Percentiles rank a stretch among this genome's conserved stretches.
phyloP scores from a whole-genome alignment of 2,888 invertebrate species.

The Amphipoea oculea region DNA sequence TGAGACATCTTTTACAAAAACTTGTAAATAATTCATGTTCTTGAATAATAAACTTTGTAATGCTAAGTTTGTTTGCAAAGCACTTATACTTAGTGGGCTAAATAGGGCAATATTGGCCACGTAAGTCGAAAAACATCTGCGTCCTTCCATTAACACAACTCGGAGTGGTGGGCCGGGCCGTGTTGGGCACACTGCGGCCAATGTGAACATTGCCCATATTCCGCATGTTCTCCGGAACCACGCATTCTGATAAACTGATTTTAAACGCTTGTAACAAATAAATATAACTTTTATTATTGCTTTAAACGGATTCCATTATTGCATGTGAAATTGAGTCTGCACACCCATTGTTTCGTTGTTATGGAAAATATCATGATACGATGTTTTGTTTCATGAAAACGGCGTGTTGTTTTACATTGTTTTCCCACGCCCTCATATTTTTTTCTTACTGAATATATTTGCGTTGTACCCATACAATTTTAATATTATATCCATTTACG shows the following conservation, averaged over 20 bases:
- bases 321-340: conserved; percentile 12
- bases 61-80: conserved; percentile 57
- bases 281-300: conserved; percentile 18
- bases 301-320: conserved; percentile 1
- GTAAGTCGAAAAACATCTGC: conserved; percentile 73
- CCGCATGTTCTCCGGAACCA: conserved; percentile 12
- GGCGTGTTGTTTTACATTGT: conserved; percentile 10
- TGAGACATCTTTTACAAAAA: conserved; percentile 24
- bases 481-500: conserved; percentile 57
- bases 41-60: conserved; percentile 59
- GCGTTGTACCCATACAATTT: conserved; percentile 41
- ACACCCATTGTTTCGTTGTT: neutral
- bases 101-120: conserved; percentile 71
- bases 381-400: conserved; percentile 4
- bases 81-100: conserved; percentile 66
- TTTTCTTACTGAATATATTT: conserved; percentile 42
- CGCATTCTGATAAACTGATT: conserved; percentile 37
- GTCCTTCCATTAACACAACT: conserved; percentile 63
- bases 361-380: neutral
- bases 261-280: conserved; percentile 24
- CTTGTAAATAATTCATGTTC: conserved; percentile 44
- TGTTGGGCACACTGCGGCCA: conserved; percentile 41
- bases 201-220: conserved; percentile 21
- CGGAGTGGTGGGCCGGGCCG: conserved; percentile 36
- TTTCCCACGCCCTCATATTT: conserved; percentile 20